Evolutionary conservation across 2,797 vertebrate species (phyloP).

Genomic region (Silurus aristotelis): DNA sequence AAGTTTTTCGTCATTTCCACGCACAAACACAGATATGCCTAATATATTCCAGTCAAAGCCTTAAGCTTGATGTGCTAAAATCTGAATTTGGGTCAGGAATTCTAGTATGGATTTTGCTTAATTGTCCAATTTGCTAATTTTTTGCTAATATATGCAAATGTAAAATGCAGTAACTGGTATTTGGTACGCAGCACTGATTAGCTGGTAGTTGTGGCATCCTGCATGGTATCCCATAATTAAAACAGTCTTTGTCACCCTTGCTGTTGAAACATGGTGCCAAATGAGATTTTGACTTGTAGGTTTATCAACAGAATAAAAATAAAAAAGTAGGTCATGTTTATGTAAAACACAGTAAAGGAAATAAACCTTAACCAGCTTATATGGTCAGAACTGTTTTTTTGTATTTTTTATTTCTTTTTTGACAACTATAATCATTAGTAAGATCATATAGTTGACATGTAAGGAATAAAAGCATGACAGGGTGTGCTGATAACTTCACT

Average conservation of each 20-base stretch:
- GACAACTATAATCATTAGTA: background rate
- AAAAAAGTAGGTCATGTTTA: conserved; percentile 33
- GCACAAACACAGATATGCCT: conserved; percentile 24
- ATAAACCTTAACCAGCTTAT: conserved; percentile 51
- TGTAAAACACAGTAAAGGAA: conserved; percentile 44
- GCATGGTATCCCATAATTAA: conserved; percentile 17
- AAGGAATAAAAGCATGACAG: background rate
- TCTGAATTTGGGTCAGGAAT: background rate
- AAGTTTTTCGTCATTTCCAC: conserved; percentile 25
- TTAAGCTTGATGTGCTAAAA: background rate
- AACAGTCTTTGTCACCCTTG: conserved; percentile 6
- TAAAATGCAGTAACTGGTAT: conserved; percentile 26
- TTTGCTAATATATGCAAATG: conserved; percentile 31
- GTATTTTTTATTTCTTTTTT: conserved; percentile 58
- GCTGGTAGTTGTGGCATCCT: conserved; percentile 12
- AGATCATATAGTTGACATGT: background rate
- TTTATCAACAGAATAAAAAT: conserved; percentile 11
- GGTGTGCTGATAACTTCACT: background rate
- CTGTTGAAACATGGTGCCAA: conserved; percentile 44
- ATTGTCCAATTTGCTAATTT: conserved; percentile 1
- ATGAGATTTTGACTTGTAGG: conserved; percentile 28
- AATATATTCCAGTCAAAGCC: conserved; percentile 28
- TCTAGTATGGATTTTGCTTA: background rate
- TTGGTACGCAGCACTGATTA: conserved; percentile 10
- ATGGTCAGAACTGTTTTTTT: conserved; percentile 54